Evolutionary conservation across 2,113 vertebrate species (phyloP), one percentile per base, ranked within the genome.

Genomic region (Isurus oxyrinchus): DNA sequence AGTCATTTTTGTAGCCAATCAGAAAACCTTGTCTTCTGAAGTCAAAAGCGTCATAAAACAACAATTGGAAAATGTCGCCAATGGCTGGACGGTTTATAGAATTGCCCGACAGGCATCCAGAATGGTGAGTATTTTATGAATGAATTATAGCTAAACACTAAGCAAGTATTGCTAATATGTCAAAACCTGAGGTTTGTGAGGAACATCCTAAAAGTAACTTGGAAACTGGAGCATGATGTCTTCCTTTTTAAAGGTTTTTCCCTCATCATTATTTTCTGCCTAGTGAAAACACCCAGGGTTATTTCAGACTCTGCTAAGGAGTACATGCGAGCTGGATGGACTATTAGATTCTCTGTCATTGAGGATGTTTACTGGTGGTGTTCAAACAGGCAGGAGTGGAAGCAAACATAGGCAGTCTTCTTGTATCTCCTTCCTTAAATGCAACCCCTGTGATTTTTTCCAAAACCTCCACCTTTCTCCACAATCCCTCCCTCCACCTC

Each of bases 71-170:
- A 99, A 98, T 31, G 98, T 98, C 5, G 99, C 99, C 21, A 99
- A 99, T 7, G 99, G 99, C 7, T 99, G 99, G 99, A 99, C 99
- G 0, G 99, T 99, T 31, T 99, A 99, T 97, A 98, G 99, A 94
- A 99, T 99, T 72, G 99, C 99, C 96, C 98, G 99, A 11, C 99
- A 99, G 97, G 99, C 99, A n/a, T 99, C 99, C 0, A 98, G 99
- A 96, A 99, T 99, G 99, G 99, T 99, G 97, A 44, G 98, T 10
- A 49, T 93, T 61, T 57, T 57, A 61, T n/a, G 35, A 93, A 59
- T 93, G 13, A n/a, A 61, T 93, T 61, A 61, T 93, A 93, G 5
- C 88, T 13, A 93, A 93, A 93, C 14, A 21, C 19, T 44, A 84
- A 93, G 31, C 35, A 19, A 21, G 16, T 93, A 35, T 91, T 91